phyloP scores from a whole-genome alignment of 2,797 vertebrate genomes.

The Trachops cirrhosus region DNA sequence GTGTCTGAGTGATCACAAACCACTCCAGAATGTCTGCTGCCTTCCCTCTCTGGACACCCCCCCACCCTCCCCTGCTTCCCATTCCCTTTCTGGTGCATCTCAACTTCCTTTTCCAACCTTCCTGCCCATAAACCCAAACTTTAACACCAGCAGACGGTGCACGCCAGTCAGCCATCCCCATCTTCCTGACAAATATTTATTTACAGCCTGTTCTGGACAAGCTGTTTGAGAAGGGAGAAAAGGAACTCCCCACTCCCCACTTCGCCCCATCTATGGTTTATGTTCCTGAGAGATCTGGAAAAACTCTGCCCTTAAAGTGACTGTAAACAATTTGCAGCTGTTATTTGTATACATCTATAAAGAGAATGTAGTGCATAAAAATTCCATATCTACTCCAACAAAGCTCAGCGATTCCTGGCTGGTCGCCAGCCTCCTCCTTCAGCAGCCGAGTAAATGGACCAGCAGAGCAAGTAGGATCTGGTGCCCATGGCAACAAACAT shows the following conservation, averaged over 20 bases:
- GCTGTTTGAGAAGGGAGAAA: neutral
- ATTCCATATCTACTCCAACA: constrained; percentile 58
- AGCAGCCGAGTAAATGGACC: constrained; percentile 56
- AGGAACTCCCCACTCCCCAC: neutral
- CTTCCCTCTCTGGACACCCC: neutral
- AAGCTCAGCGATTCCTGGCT: constrained; percentile 24
- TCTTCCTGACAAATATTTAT: constrained; percentile 56
- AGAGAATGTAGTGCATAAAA: constrained; percentile 55
- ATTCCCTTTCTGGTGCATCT: neutral
- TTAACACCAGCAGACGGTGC: neutral
- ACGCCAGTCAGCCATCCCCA: neutral
- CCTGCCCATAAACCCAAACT: neutral
- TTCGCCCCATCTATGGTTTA: neutral
- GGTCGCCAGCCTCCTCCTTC: constrained; percentile 25
- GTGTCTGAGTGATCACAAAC: neutral
- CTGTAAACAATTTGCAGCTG: constrained; percentile 1
- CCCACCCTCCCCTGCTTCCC: neutral
- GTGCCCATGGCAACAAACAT: constrained; percentile 75
- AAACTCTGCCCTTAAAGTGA: neutral
- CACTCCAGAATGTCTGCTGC: neutral
- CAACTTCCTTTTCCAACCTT: neutral
- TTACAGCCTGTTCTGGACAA: neutral
- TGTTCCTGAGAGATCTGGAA: constrained; percentile 22
- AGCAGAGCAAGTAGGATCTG: constrained; percentile 56
- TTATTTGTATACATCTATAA: constrained; percentile 13